Percentiles rank a stretch among this genome's conserved stretches.
Conservation (phyloP, 2,888 invertebrate genomes). For the Leucophenga maculata region DNA sequence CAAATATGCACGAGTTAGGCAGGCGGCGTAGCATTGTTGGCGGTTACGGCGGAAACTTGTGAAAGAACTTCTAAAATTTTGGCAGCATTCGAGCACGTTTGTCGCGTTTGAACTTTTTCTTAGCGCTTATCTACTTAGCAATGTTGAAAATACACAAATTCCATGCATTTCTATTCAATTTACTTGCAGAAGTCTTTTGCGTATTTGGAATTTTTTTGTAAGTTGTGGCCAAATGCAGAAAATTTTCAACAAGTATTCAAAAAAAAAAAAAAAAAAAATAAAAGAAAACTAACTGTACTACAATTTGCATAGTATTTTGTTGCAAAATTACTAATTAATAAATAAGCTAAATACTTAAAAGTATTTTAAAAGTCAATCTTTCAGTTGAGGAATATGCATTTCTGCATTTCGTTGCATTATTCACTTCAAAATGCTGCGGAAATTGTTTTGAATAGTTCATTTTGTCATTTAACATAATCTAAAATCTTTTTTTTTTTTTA, state of each 20-base stretch:
- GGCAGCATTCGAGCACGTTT: slow-evolving; percentile 9
- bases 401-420: slow-evolving; percentile 14
- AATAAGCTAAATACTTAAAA: background rate
- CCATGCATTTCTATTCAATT: slow-evolving; percentile 15
- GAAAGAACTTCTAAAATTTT: background rate
- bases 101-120: slow-evolving; percentile 22
- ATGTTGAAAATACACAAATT: background rate
- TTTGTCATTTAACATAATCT: slow-evolving; percentile 44
- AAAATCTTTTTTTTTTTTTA: slow-evolving; percentile 16
- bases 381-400: background rate
- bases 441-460: slow-evolving; percentile 62
- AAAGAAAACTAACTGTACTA: too few species aligned
- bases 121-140: too few species aligned
- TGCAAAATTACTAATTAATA: background rate
- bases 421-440: slow-evolving; percentile 40
- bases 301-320: too few species aligned
- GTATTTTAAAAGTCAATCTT: background rate
- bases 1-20: background rate
- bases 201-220: background rate
- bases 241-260: too few species aligned
- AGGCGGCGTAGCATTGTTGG: background rate
- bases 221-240: too few species aligned
- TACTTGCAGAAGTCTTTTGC: background rate
- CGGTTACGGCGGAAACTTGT: background rate
- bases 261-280: too few species aligned